Conservation (phyloP, 2,888 invertebrate species). For the Hypomecis punctinalis region DNA sequence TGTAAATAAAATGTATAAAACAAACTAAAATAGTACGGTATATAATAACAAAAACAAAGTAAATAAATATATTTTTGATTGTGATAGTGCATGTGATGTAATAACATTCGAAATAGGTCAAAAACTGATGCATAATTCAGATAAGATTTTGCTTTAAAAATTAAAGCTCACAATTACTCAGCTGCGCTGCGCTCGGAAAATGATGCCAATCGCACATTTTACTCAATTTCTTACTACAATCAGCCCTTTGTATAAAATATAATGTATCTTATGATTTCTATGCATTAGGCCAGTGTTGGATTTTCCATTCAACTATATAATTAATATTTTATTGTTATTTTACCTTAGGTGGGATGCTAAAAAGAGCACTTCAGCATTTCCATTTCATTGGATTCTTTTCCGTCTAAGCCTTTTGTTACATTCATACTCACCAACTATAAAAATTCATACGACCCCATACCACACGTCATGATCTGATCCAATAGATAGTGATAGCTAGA, state of each 20-base stretch:
- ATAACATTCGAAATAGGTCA: constrained; percentile 2
- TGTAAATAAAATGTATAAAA: constrained; percentile 13
- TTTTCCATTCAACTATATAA: constrained; percentile 27
- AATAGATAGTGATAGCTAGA: too few relatives aligned
- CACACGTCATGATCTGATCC: too few relatives aligned
- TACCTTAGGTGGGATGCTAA: constrained; percentile 53
- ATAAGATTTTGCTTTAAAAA: constrained; percentile 4
- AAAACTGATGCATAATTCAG: neutral
- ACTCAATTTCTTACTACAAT: constrained; percentile 34
- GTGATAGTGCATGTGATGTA: constrained; percentile 29
- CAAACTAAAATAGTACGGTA: constrained; percentile 17
- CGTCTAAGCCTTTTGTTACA: neutral
- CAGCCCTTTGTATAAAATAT: constrained; percentile 47
- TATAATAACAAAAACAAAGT: neutral
- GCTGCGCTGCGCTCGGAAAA: constrained; percentile 2
- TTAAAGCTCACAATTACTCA: neutral
- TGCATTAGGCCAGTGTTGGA: constrained; percentile 46
- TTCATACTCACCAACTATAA: neutral
- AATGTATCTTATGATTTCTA: constrained; percentile 45
- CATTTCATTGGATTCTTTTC: neutral
- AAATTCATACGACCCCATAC: too few relatives aligned
- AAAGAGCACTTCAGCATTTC: constrained; percentile 15
- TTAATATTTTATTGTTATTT: constrained; percentile 30
- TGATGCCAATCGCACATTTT: constrained; percentile 16
- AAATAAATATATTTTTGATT: constrained; percentile 15